Evolutionary conservation across 2,888 invertebrate species (phyloP), one percentile per base, ranked within the genome.

Genomic region (Lissonota sp.): DNA sequence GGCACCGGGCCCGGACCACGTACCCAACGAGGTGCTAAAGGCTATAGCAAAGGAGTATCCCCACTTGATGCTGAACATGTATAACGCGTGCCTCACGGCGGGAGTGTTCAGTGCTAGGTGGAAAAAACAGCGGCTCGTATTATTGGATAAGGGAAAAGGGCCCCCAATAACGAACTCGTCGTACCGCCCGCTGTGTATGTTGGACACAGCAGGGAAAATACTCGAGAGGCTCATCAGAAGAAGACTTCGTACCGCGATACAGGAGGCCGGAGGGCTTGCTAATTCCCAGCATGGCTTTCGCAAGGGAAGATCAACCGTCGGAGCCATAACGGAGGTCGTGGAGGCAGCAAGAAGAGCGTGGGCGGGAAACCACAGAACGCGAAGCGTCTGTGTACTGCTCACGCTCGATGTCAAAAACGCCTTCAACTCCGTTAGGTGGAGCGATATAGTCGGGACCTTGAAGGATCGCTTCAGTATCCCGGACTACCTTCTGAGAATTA

Each of bases 151-250:
- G 39, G 77, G 77, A 0, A 86, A 84, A n/a, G 84, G 84, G 5
- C 75, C 76, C 2, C 71, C 81, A 6, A 49, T 46, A 1, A 62
- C 40, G 16, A 67, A 83, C 2, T 81, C 81, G 7, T 73, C 83
- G 6, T 84, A 80, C 49, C 72, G 87, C 55, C 88, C 89, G 0
- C 85, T 89, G 0, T 86, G 88, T 69, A 80, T 90, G 49, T 72
- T 87, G 12, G 84, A 84, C 8, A 67, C 73, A 0, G 3, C 86
- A 6, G 87, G 86, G 0, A 90, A 87, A 66, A 40, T 89, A 0
- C 69, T 87, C 6, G 88, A 90, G 64, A 85, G 85, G 66, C 8
- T 89, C 7, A 51, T 88, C 40, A 83, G 83, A 6, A 46, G 14
- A 14, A 83, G 88, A 51, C 51, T 90, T 14, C 12, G 60, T 6